phyloP scores from a whole-genome alignment of 2,888 invertebrate species.

The Acronicta aceris region DNA sequence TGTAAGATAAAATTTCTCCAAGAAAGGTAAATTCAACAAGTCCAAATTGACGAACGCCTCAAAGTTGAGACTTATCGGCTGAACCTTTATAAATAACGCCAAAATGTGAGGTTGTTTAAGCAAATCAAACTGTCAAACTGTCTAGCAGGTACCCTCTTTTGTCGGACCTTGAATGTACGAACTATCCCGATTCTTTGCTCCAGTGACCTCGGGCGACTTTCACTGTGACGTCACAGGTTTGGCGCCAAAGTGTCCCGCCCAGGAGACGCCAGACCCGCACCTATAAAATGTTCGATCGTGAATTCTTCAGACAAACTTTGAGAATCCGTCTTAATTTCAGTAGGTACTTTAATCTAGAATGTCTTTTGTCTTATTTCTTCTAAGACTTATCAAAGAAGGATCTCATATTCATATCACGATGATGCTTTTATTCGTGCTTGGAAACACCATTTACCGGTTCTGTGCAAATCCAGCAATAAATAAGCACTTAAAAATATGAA shows the following conservation, averaged over 20 bases:
- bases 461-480: too few relatives aligned
- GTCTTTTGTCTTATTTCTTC: too few relatives aligned
- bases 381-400: too few relatives aligned
- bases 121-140: conserved; percentile 53
- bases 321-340: conserved; percentile 6
- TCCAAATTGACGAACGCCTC: conserved; percentile 24
- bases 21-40: conserved; percentile 10
- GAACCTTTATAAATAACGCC: conserved; percentile 43
- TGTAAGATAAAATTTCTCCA: conserved; percentile 20
- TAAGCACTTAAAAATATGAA: too few relatives aligned
- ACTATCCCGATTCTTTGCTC: conserved; percentile 63
- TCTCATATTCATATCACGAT: too few relatives aligned
- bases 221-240: conserved; percentile 71
- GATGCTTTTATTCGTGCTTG: too few relatives aligned
- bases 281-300: conserved; percentile 46
- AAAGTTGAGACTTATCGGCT: conserved; percentile 23
- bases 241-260: conserved; percentile 70
- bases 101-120: conserved; percentile 33
- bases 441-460: too few relatives aligned
- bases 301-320: conserved; percentile 19
- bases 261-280: conserved; percentile 57
- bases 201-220: conserved; percentile 72
- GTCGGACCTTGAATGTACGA: conserved; percentile 70
- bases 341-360: background rate
- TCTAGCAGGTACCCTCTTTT: conserved; percentile 23